Evolutionary conservation across 2,888 invertebrate genomes (phyloP), one percentile per base, ranked within the genome.

Genomic region (Hypomecis atomaria): DNA sequence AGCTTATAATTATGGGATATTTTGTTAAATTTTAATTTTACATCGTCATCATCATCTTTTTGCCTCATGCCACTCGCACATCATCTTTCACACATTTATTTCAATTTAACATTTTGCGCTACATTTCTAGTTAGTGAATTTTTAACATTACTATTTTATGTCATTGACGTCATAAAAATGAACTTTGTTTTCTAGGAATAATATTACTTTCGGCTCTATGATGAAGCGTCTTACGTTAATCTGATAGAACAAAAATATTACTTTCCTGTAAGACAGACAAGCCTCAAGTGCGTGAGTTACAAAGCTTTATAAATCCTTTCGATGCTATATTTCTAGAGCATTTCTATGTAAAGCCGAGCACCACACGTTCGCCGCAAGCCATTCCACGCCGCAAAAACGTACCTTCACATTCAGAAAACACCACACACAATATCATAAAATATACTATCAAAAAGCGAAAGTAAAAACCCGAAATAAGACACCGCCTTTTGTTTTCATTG

Each of bases 401-500:
- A 76, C 72, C 70, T 77, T 77, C 74, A 72, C 76, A 78, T 78
- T 77, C 75, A 70, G 69, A 70, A 73, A 72, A 74, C 74, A 76
- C 68, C 74, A 71, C 76, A 74, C 72, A 77, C 73, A 78, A 79
- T 77, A 78, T 75, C 78, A 77, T 78, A 81, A 81, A 82, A 76
- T 77, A 74, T 76, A 78, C 78, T 79, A 82, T 82, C 75, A 79
- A 82, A 82, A 85, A 78, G 74, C 75, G 77, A 82, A 82, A 82
- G 81, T 83, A 85, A 84, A 84, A 84, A 82, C 80, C 69, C 76
- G 89, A 87, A 90, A 90, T 88, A 89, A 87, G 89, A 89, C 84
- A 87, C 86, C 85, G 82, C 76, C 86, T 89, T 90, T 88, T 90
- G 90, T 90, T 91, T 90, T 90, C 92, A 91, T 92, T 90, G 91